Evolutionary conservation across 2,888 invertebrate genomes (phyloP).

Genomic region (Caenorhabditis plicata): DNA sequence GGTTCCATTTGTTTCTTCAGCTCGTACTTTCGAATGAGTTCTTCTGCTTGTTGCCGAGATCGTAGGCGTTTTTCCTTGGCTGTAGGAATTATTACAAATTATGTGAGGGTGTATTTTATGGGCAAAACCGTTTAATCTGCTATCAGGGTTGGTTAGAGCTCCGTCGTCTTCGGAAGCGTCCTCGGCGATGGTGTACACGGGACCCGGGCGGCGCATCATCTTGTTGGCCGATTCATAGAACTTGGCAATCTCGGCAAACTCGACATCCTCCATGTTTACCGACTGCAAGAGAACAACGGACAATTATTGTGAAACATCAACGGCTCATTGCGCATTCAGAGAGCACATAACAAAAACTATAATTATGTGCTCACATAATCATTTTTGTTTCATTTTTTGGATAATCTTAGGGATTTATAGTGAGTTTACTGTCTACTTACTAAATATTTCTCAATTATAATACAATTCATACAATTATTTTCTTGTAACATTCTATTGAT

Average conservation of each 20-base stretch:
- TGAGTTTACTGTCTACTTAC: too few relatives aligned
- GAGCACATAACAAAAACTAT: too few relatives aligned
- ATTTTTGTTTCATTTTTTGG: too few relatives aligned
- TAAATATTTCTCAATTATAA: too few relatives aligned
- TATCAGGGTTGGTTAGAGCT: slow-evolving; percentile 44
- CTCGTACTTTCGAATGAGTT: slow-evolving; percentile 22
- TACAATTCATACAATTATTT: too few relatives aligned
- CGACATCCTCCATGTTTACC: slow-evolving; percentile 53
- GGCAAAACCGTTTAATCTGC: slow-evolving; percentile 38
- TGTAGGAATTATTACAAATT: slow-evolving; percentile 4
- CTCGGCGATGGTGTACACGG: slow-evolving; percentile 66
- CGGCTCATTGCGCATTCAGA: too few relatives aligned
- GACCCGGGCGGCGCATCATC: slow-evolving; percentile 56
- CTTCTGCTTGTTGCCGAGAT: slow-evolving; percentile 25
- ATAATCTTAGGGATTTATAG: too few relatives aligned
- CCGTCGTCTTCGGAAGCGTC: slow-evolving; percentile 61
- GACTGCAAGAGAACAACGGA: slow-evolving; percentile 22
- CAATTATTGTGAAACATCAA: not conserved
- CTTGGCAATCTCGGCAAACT: slow-evolving; percentile 25
- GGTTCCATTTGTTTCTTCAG: slow-evolving; percentile 12
- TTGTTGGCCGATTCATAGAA: slow-evolving; percentile 32
- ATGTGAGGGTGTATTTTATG: not conserved
- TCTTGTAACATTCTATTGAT: too few relatives aligned
- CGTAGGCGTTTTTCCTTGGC: slow-evolving; percentile 38
- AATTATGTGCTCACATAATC: too few relatives aligned